Base-by-base conservation (phyloP, 92 coral and sea anemone species). In the Phenganax stokvisi region DNA sequence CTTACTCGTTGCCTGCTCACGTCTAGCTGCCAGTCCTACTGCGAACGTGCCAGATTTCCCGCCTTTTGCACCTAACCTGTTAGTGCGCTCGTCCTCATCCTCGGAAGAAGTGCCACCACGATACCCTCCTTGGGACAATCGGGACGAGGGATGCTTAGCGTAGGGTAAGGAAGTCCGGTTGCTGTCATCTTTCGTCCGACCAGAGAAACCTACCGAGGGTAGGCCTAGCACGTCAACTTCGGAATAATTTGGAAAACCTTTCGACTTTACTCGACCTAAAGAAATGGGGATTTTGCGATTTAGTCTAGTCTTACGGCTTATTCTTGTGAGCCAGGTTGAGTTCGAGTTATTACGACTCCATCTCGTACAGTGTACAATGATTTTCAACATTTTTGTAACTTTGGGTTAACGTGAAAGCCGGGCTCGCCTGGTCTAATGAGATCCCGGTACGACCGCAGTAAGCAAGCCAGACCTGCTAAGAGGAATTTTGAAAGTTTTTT, bases 31-130 rank as follows among this genome's bases (percentile, higher is more conserved):
- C 72, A 94, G 74, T 7, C 98, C 98, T 69, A 94, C 98, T 6
- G 98, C 86, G 83, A 94, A 94, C 54, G 98, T 94, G 16, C 97
- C 97, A 6, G 86, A 80, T 60, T 88, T 88, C 53, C 85, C 72
- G 2, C 83, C 91, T 51, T 87, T 88, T 13, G 69, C 90, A 5
- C 71, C 83, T 59, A 56, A 53, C 56, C 89, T 85, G 69, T 92
- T 87, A 8, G 98, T 94, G 60, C 82, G 84, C 79, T 94, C 98
- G 54, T 94, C 98, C 27, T 92, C 97, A 53, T 94, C 94, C 81
- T 90, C 98, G 27, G 98, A 88, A 3, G 98, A 94, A 0, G 96
- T 87, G 0, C 92, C 97, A 17, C 91, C 80, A 82, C 89, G 88
- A 8, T 77, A 85, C 68, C 84, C 88, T 47, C 88, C 92, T 56